These are phyloP conservation scores for Eristalis tenax DNA, from an alignment of 2,888 invertebrate species.

Conservation along the genomic window DNA sequence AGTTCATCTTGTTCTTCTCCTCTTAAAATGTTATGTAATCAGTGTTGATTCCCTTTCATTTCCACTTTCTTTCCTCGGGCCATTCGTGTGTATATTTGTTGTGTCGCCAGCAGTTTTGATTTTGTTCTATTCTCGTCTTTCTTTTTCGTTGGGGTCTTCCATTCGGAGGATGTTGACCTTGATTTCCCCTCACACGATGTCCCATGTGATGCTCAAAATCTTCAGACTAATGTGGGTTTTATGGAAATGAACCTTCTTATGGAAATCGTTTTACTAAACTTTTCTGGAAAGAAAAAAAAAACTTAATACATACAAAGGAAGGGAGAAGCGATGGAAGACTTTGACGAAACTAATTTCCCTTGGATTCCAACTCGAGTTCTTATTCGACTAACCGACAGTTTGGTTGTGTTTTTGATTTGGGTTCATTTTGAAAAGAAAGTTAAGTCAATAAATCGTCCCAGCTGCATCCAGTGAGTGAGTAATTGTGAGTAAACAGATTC, in stretches of 20 bases:
- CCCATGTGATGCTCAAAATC: background rate
- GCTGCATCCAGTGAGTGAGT: background rate
- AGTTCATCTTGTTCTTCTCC: conserved; percentile 8
- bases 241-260: conserved; percentile 26
- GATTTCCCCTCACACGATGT: conserved; percentile 23
- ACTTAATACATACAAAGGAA: background rate
- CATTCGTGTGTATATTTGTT: background rate
- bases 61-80: conserved; percentile 19
- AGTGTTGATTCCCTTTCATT: conserved; percentile 10
- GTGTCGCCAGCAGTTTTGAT: background rate
- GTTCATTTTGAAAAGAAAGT: background rate
- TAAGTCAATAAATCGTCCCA: background rate
- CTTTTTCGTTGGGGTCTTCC: background rate
- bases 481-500: background rate
- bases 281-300: background rate
- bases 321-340: background rate
- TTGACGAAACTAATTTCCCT: background rate
- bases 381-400: conserved; percentile 20
- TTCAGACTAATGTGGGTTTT: conserved; percentile 2
- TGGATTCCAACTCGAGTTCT: conserved; percentile 17
- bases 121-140: background rate
- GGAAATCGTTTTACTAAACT: background rate
- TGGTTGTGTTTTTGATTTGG: conserved; percentile 38
- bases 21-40: conserved; percentile 18
- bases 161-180: conserved; percentile 16